A percentile compares a stretch with the other conserved stretches of the same genome.
phyloP scores from a whole-genome alignment of 2,888 invertebrate species.

The Carterocephalus palaemon region DNA sequence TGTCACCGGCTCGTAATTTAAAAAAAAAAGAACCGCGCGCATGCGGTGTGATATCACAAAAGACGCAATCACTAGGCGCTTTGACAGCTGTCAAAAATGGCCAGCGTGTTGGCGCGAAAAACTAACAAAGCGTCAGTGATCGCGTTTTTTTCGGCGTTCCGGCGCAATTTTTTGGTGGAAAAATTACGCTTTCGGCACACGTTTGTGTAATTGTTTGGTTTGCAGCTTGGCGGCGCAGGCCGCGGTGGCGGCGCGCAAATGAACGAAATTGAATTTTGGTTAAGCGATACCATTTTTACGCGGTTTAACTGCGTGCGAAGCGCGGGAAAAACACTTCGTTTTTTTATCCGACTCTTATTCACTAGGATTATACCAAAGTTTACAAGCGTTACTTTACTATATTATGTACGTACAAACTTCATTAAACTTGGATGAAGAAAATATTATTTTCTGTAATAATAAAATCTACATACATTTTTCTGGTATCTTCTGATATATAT shows the following conservation, averaged over 20 bases:
- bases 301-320: neutral
- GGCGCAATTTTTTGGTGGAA: constrained; percentile 60
- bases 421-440: no score
- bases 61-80: constrained; percentile 55
- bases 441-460: no score
- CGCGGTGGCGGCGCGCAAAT: constrained; percentile 46
- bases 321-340: neutral
- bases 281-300: constrained; percentile 41
- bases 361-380: no score
- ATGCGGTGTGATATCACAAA: constrained; percentile 53
- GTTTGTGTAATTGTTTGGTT: constrained; percentile 77
- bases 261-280: constrained; percentile 72
- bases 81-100: constrained; percentile 76
- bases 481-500: no score
- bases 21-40: constrained; percentile 31
- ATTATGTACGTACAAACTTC: no score
- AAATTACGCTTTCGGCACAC: constrained; percentile 74
- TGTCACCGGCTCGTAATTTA: constrained; percentile 32
- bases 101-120: constrained; percentile 65
- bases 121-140: constrained; percentile 61
- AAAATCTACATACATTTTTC: no score
- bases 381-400: no score
- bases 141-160: constrained; percentile 55
- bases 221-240: constrained; percentile 56
- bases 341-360: neutral